Base-by-base conservation (phyloP, 1,140 invertebrate genomes). In the Euura saliciscinereae region DNA sequence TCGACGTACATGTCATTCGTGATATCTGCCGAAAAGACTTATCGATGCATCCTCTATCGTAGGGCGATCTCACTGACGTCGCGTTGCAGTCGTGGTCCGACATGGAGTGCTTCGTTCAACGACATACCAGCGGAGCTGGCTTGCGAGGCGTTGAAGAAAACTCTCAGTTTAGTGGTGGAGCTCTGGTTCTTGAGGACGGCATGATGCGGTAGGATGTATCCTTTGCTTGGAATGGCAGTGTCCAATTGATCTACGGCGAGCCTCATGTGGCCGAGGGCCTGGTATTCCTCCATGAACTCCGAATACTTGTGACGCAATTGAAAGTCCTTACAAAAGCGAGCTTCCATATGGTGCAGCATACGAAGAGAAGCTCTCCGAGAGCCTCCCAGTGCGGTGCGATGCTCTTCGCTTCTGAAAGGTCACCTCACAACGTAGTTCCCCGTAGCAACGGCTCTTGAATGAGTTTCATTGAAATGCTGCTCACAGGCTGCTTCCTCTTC, bases 231-330 rank as follows among this genome's bases (percentile, higher is more conserved):
- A n/a, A n/a, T n/a, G n/a, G 10, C 7, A 6, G 8, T 28, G 8
- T 28, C 66, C 7, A n/a, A 10, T 7, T 6, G 66, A 8, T n/a
- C 43, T 10, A n/a, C n/a, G n/a, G n/a, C n/a, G n/a, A 42, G 51
- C n/a, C n/a, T n/a, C 81, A 83, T 83, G 67, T 84, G 77, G 5
- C 76, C 74, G 66, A 77, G 73, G 10, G 71, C 42, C 45, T 70
- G n/a, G 68, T 83, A 84, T 72, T 84, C 82, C 2, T 65, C 7
- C 44, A 84, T 80, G 73, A 83, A 81, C 28, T 82, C 75, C 43
- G 1, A 42, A 73, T 71, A 1, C 71, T 68, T 11, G 66, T 28
- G 6, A 68, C 45, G 69, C 71, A 71, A 45, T 13, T 46, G 6
- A 67, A 10, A 28, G 66, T 42, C 43, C 45, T 44, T 8, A 6